Evolutionary conservation across 2,888 invertebrate genomes (phyloP).

Genomic region (Willowsia nigromaculata): DNA sequence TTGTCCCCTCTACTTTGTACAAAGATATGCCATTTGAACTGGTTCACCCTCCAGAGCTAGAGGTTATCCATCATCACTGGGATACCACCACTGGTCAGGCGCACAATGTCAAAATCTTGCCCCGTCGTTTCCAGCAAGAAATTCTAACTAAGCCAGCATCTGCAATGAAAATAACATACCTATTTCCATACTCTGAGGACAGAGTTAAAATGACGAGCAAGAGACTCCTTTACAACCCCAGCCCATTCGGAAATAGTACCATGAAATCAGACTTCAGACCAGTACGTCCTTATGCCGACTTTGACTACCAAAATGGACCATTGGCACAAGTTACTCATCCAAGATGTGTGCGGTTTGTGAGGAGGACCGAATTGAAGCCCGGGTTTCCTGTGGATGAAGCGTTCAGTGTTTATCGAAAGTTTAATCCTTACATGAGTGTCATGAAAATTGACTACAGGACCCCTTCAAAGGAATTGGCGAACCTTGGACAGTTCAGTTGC

Average conservation of each 20-base stretch:
- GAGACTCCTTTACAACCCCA: neutral
- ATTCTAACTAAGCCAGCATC: neutral
- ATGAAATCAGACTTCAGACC: conserved; percentile 24
- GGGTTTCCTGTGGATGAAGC: conserved; percentile 24
- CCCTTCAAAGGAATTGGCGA: neutral
- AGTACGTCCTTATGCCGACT: conserved; percentile 1
- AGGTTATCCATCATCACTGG: conserved; percentile 7
- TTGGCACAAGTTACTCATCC: conserved; percentile 24
- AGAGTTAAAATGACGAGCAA: conserved; percentile 1
- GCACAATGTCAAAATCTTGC: conserved; percentile 17
- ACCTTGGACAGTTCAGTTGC: neutral
- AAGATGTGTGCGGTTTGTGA: neutral
- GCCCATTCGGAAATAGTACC: neutral
- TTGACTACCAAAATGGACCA: conserved; percentile 35
- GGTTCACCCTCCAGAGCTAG: neutral
- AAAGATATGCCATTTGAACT: conserved; percentile 10
- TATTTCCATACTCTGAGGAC: conserved; percentile 7
- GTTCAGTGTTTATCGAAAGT: neutral
- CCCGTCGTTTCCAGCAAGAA: neutral
- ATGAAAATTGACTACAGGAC: conserved; percentile 16
- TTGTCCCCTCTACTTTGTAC: conserved; percentile 26
- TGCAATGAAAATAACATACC: neutral
- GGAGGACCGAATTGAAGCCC: conserved; percentile 19
- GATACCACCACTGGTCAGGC: conserved; percentile 39
- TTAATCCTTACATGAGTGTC: conserved; percentile 31